A percentile compares a stretch with the other conserved stretches of the same genome.
Evolutionary conservation across 2,113 vertebrate genomes (phyloP).

Genomic region (Hymenochirus boettgeri): DNA sequence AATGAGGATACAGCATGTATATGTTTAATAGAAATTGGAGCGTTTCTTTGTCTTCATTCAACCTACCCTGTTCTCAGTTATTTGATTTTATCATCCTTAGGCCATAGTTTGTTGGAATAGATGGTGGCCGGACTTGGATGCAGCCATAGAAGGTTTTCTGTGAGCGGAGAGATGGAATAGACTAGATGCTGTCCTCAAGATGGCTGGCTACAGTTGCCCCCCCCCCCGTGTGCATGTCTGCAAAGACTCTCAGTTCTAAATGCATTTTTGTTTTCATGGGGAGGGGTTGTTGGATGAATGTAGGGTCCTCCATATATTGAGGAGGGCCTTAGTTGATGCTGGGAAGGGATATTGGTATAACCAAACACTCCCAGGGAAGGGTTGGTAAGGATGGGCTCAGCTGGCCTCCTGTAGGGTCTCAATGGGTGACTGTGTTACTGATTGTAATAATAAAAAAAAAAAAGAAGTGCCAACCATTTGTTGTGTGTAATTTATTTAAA

Average conservation of each 20-base stretch:
- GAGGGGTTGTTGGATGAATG: conserved; percentile 26
- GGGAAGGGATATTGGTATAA: conserved; percentile 38
- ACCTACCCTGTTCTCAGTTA: conserved; percentile 1
- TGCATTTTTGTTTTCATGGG: background rate
- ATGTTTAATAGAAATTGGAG: conserved; percentile 24
- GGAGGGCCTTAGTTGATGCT: conserved; percentile 9
- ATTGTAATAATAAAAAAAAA: conserved; percentile 39
- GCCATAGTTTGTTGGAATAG: conserved; percentile 8
- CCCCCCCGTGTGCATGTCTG: conserved; percentile 34
- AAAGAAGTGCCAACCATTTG: conserved; percentile 30
- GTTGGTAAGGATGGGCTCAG: conserved; percentile 25
- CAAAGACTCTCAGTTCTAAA: conserved; percentile 23
- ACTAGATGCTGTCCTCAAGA: background rate
- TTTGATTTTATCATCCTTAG: conserved; percentile 1
- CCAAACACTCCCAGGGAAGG: conserved; percentile 27
- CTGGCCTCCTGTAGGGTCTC: conserved; percentile 22
- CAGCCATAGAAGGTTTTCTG: conserved; percentile 7
- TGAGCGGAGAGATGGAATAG: conserved; percentile 9
- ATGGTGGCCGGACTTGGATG: background rate
- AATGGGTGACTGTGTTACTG: conserved; percentile 40
- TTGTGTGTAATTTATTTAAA: no score
- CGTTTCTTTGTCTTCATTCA: conserved; percentile 28
- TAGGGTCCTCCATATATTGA: conserved; percentile 20
- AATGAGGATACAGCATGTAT: conserved; percentile 25
- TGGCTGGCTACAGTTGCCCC: conserved; percentile 7